A percentile compares a stretch with the other conserved stretches of the same genome.
Evolutionary conservation across 2,888 invertebrate species (phyloP).

Genomic region (Drosophila robusta): DNA sequence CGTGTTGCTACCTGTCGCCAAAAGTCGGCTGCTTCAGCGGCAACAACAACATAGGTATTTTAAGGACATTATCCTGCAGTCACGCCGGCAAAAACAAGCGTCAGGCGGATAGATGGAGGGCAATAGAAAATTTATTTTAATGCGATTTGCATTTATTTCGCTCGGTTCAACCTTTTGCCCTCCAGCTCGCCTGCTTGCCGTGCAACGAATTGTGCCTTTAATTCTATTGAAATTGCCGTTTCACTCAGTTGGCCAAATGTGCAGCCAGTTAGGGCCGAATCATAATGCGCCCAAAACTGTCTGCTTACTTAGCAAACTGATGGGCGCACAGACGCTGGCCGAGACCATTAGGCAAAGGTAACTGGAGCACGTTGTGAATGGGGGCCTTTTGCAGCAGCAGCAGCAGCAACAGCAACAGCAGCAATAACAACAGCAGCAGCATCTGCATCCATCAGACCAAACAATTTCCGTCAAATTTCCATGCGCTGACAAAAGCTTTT

Average conservation of each 20-base stretch:
- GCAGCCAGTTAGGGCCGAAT: slow-evolving; percentile 46
- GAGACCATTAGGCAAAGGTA: slow-evolving; percentile 62
- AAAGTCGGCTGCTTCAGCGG: slow-evolving; percentile 41
- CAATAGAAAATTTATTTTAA: slow-evolving; percentile 72
- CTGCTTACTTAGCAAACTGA: slow-evolving; percentile 65
- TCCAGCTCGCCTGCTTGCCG: not conserved
- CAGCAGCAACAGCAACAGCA: slow-evolving; percentile 11
- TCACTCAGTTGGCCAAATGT: slow-evolving; percentile 47
- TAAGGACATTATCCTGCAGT: slow-evolving; percentile 70
- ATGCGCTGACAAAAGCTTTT: slow-evolving; percentile 80
- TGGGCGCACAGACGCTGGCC: slow-evolving; percentile 16
- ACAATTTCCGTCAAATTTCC: slow-evolving; percentile 81
- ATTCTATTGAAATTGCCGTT: slow-evolving; percentile 64
- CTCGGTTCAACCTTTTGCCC: slow-evolving; percentile 38
- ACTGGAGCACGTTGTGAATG: slow-evolving; percentile 17
- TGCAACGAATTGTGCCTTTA: slow-evolving; percentile 57
- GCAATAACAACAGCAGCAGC: slow-evolving; percentile 44
- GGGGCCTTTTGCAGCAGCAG: slow-evolving; percentile 5
- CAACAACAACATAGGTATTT: slow-evolving; percentile 47
- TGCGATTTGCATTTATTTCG: slow-evolving; percentile 79
- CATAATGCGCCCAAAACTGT: slow-evolving; percentile 61
- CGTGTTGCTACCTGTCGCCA: slow-evolving; percentile 64
- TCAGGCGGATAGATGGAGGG: slow-evolving; percentile 10
- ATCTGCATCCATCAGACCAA: slow-evolving; percentile 78
- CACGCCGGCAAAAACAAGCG: slow-evolving; percentile 19